A percentile compares a stretch with the other conserved stretches of the same genome.
Conservation (phyloP, 2,888 invertebrate species). For the Quadroppia sp. region DNA sequence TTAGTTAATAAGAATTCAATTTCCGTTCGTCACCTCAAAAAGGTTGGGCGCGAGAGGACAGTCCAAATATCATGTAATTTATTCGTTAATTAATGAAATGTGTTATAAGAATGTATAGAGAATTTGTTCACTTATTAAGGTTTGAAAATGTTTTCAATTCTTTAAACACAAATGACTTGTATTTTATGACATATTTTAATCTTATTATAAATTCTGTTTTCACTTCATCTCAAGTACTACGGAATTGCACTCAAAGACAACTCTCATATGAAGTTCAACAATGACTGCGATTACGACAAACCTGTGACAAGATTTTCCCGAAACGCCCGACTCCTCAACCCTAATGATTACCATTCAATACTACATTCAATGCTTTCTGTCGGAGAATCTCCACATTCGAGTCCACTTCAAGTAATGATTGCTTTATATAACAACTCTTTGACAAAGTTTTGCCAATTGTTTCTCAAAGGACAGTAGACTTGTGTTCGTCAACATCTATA, state of each 20-base stretch:
- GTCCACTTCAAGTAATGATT: slow-evolving; percentile 1
- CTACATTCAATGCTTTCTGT: slow-evolving; percentile 39
- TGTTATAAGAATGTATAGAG: too few species aligned
- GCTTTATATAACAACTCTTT: too few species aligned
- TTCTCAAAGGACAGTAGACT: slow-evolving; percentile 28
- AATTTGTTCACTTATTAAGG: too few species aligned
- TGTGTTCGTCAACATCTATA: slow-evolving; percentile 38
- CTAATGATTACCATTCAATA: slow-evolving; percentile 40
- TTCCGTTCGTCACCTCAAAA: slow-evolving; percentile 38
- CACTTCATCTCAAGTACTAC: slow-evolving; percentile 12
- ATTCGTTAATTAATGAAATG: too few species aligned
- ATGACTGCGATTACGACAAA: slow-evolving; percentile 25
- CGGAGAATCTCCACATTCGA: not conserved
- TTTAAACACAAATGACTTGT: not conserved
- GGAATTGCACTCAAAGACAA: slow-evolving; percentile 29
- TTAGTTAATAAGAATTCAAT: slow-evolving; percentile 38
- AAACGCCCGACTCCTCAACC: slow-evolving; percentile 29
- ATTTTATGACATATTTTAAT: not conserved
- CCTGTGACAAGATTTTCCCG: slow-evolving; percentile 28
- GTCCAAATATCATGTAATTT: slow-evolving; percentile 40
- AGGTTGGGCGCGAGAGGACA: slow-evolving; percentile 41
- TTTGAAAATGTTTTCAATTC: too few species aligned
- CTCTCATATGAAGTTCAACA: not conserved
- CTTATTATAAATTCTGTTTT: too few species aligned
- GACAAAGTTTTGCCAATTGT: too few species aligned